Base-by-base conservation (phyloP, 2,888 invertebrate genomes). In the Melitaea athalia region DNA sequence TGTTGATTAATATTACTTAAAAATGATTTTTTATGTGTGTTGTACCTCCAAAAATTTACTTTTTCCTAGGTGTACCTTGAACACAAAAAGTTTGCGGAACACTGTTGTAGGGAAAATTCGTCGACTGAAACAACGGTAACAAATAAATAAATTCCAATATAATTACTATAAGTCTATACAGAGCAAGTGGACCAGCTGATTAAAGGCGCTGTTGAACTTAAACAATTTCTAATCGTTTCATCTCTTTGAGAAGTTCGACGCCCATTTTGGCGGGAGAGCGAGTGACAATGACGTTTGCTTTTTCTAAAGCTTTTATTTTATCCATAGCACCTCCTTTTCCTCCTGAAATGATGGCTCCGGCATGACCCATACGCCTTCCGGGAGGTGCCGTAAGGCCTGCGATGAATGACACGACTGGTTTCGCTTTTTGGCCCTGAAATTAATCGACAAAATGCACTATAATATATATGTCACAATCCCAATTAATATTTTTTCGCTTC, bases 331-430 rank as follows among this genome's bases (percentile, higher is more conserved):
- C 99, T 74, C 99, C 99, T 88, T 99, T 99, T 62, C 99, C 99
- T 15, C 99, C 99, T 0, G 99, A 98, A 85, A 99, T 99, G 81
- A 99, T 99, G 75, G 99, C 99, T 76, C 99, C 99, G 71, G 99
- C 99, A 87, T 99, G 99, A 55, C 99, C 99, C 99, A 99, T 99
- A 84, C 99, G 95, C 80, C 99, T 94, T 65, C 99, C 99, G 57
- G 99, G 99, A 17, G 99, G 99, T 14, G 99, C 99, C 12, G 99
- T 99, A 72, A 99, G 88, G 69, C 99, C 99, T 79, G 99, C 99
- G 88, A 99, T 99, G 91, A 99, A 99, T 8, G 99, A 98, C 3
- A 99, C 99, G 49, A 99, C 99, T 55, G 99, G 99, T 86, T 99
- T 99, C 52, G 97, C 96, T 85, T 97, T 96, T 65, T 95, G 93